Evolutionary conservation across 2,113 vertebrate species (phyloP), one percentile per base, ranked within the genome.

Genomic region (Gymnogyps californianus): DNA sequence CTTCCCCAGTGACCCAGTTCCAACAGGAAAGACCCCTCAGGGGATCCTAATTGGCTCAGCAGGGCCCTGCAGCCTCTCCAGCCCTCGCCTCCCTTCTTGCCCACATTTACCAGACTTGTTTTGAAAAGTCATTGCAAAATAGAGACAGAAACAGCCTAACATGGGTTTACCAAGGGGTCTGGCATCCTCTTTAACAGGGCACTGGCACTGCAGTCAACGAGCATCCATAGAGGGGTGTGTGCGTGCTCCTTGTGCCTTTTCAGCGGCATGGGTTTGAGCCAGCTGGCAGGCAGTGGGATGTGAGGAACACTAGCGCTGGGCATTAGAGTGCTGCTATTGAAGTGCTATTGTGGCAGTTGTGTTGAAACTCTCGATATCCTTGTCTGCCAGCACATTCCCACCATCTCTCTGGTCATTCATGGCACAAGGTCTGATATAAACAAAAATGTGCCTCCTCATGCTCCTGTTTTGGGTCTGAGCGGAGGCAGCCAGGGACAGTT

Each of bases 141-240:
- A 85, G 69, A 87, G 49, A 24, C 26, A 65, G 84, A 82, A 93
- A 22, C 36, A 90, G 18, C 28, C 44, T 32, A 57, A 26, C 0
- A 1, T 0, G 6, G 24, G 11, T 71, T 82, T 87, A 77, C 44
- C 8, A 7, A 69, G 8, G 22, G 40, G 1, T 44, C 31, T 80
- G 62, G 32, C 54, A 62, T 36, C 9, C 36, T 77, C 42, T 38
- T 58, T 28, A 83, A 3, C 4, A 17, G 58, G 40, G 54, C 20
- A 6, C 58, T 84, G 93, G 69, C 80, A 55, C 47, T 14, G 18
- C 38, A 94, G 66, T 32, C 21, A 61, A 36, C 0, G 2, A 54
- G 36, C 11, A 31, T 19, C 42, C 0, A 0, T 3, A 19, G 52
- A 40, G 21, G 34, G 0, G 0, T 3, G 5, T 16, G 11, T 38